Conservation (phyloP, 1,140 invertebrate genomes). For the Lepidurus arcticus region DNA sequence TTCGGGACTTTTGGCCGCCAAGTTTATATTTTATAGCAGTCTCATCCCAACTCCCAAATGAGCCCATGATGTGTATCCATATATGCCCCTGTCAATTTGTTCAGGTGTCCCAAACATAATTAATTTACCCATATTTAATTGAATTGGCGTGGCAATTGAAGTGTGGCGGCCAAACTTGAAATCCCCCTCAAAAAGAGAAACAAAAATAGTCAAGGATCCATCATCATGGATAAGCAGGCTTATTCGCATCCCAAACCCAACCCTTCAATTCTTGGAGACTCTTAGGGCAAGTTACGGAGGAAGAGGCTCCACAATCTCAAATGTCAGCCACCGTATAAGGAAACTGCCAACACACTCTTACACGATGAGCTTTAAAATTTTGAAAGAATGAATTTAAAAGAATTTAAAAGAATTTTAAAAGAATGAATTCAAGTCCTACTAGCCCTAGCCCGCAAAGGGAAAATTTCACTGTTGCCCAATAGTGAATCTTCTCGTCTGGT, state of each 20-base stretch:
- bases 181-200: neutral
- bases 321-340: too few species aligned
- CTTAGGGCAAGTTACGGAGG: neutral
- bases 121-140: neutral
- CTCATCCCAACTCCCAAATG: too few species aligned
- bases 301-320: too few species aligned
- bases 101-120: neutral
- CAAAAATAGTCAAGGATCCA: neutral
- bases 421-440: too few species aligned
- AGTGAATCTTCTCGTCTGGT: too few species aligned
- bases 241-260: neutral
- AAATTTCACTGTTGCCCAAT: too few species aligned
- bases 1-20: neutral
- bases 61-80: neutral
- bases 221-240: neutral
- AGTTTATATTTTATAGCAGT: neutral
- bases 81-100: neutral
- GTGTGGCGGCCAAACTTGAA: too few species aligned
- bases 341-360: constrained; percentile 3
- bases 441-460: too few species aligned
- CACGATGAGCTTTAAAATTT: neutral
- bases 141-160: too few species aligned
- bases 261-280: neutral
- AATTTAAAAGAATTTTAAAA: too few species aligned
- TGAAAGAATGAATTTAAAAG: too few species aligned